phyloP scores from a whole-genome alignment of 2,888 invertebrate genomes.

The Cyclophora albipunctata region DNA sequence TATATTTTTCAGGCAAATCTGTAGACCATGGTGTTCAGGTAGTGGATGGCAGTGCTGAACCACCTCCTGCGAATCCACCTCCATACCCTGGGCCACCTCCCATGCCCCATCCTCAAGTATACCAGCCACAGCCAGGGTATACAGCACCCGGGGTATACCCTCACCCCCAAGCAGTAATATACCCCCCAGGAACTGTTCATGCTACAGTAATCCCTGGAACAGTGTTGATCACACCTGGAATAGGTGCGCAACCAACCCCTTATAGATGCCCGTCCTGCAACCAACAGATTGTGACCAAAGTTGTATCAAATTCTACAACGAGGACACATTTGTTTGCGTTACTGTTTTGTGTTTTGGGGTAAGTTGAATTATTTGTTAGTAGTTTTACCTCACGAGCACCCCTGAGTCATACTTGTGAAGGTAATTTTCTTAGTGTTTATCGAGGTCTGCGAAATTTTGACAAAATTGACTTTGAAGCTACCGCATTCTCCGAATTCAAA shows the following conservation, averaged over 20 bases:
- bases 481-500: no score
- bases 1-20: conserved; percentile 7
- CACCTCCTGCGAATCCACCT: conserved; percentile 1
- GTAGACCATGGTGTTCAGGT: conserved; percentile 19
- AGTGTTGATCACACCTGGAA: conserved; percentile 21
- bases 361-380: conserved; percentile 16
- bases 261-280: conserved; percentile 63
- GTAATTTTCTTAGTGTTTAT: no score
- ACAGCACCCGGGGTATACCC: conserved; percentile 1
- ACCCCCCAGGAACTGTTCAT: conserved; percentile 6
- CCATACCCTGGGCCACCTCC: conserved; percentile 10
- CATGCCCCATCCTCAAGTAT: not conserved
- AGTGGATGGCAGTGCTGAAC: conserved; percentile 8
- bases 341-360: conserved; percentile 61
- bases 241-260: conserved; percentile 33
- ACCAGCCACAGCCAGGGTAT: not conserved
- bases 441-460: no score
- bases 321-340: conserved; percentile 73
- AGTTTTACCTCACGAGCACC: no score
- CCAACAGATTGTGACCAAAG: conserved; percentile 51
- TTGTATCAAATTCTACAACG: conserved; percentile 51
- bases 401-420: no score
- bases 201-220: conserved; percentile 9
- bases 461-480: no score
- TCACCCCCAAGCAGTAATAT: not conserved